Conservation (phyloP, 2,113 vertebrate genomes). For the Strix aluco region DNA sequence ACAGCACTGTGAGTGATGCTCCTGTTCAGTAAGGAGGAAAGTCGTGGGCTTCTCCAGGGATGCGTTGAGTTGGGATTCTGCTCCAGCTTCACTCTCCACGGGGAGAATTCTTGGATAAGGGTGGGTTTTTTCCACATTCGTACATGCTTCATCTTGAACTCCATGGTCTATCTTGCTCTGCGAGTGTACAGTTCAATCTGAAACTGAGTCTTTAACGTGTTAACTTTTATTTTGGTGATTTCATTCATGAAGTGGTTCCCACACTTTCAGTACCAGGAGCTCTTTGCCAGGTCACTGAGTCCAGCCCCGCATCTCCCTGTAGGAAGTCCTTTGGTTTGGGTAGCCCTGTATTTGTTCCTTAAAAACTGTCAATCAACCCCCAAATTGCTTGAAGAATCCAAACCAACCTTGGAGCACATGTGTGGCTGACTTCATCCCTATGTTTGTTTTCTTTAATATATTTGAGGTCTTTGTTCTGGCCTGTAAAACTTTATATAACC, state of each 20-base stretch:
- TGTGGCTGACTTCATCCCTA: not conserved
- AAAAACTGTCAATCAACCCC: not conserved
- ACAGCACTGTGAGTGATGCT: not conserved
- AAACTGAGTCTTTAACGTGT: not conserved
- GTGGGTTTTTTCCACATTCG: not conserved
- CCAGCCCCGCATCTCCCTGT: not conserved
- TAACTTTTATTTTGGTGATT: not conserved
- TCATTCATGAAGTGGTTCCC: not conserved
- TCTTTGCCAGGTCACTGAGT: not conserved
- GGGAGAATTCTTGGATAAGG: not conserved
- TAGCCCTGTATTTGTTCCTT: not conserved
- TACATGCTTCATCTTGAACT: not conserved
- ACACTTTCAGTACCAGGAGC: not conserved
- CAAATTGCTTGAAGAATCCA: not conserved
- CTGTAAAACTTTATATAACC: constrained; percentile 24
- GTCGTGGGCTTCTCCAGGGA: not conserved
- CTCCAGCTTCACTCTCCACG: not conserved
- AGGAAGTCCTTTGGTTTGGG: not conserved
- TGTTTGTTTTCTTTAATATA: constrained; percentile 26
- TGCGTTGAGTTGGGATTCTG: accelerated
- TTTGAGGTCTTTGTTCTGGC: constrained; percentile 8
- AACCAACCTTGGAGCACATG: not conserved
- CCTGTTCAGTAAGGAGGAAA: not conserved
- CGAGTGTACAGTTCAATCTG: not conserved
- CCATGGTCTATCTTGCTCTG: not conserved